Evolutionary conservation across 2,113 vertebrate genomes (phyloP).

Genomic region (Ptilorrhoa leucosticta): DNA sequence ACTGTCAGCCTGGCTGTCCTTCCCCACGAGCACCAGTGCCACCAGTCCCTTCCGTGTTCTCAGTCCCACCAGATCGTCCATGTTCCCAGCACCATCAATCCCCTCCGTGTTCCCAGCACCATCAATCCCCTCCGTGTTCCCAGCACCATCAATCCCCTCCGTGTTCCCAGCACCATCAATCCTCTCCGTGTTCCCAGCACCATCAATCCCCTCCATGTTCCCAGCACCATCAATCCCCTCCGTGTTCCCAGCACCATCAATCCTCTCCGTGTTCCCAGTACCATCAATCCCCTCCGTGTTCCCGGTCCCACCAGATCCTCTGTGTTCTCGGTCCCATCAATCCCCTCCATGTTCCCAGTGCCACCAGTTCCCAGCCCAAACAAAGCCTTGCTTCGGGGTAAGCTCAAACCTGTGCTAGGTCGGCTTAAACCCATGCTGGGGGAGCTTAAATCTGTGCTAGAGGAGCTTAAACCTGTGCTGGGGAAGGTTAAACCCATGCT

Average conservation of each 20-base stretch:
- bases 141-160: accelerated
- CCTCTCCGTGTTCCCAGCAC: not conserved
- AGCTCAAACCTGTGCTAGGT: not conserved
- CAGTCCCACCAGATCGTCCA: not conserved
- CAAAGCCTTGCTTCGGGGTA: not conserved
- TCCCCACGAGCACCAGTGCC: accelerated
- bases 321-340: not conserved
- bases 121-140: not conserved
- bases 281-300: not conserved
- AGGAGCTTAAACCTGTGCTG: not conserved
- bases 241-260: too few species aligned
- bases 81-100: not conserved
- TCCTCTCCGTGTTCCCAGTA: not conserved
- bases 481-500: not conserved
- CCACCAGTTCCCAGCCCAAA: not conserved
- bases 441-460: not conserved
- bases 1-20: not conserved
- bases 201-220: not conserved
- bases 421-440: not conserved
- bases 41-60: accelerated
- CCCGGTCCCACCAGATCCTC: not conserved
- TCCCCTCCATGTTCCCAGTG: not conserved
- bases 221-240: too few species aligned
- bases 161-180: not conserved
- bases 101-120: accelerated